Evolutionary conservation across 2,888 invertebrate genomes (phyloP).

Genomic region (Apamea monoglypha): DNA sequence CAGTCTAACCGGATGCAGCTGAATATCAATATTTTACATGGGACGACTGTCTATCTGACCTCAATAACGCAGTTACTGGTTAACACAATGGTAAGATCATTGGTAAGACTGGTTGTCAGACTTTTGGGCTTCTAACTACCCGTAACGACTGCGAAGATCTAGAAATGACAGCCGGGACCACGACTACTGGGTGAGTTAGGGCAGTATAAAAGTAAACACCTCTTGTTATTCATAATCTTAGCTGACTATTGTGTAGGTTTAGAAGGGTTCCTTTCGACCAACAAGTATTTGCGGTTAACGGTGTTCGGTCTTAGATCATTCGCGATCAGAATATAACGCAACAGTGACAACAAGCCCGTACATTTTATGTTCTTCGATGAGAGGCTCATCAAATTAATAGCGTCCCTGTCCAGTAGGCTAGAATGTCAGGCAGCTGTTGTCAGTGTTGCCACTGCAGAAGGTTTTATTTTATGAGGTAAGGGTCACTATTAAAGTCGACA

Average conservation of each 20-base stretch:
- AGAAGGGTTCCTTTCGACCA: not conserved
- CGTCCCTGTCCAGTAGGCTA: not conserved
- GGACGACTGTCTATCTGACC: not conserved
- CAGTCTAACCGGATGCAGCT: not conserved
- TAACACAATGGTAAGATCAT: not conserved
- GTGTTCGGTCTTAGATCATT: not conserved
- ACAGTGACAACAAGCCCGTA: not conserved
- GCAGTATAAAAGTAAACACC: not conserved
- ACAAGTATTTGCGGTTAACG: not conserved
- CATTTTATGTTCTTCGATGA: not conserved
- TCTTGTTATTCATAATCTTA: not conserved
- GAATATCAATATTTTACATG: not conserved
- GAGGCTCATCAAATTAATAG: conserved; percentile 16
- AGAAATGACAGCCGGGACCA: not conserved
- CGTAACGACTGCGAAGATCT: not conserved
- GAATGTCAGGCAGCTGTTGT: conserved; percentile 35
- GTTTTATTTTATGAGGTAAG: conserved; percentile 6
- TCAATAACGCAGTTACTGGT: not conserved
- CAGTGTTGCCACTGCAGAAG: conserved; percentile 2
- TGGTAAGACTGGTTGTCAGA: not conserved
- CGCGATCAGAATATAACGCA: not conserved
- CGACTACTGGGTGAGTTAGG: not conserved
- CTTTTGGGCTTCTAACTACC: not conserved
- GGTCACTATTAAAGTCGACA: conserved; percentile 23
- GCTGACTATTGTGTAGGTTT: not conserved